These are phyloP conservation scores for Chloropsis hardwickii DNA, from an alignment of 2,113 vertebrate species.

Conservation along the genomic window DNA sequence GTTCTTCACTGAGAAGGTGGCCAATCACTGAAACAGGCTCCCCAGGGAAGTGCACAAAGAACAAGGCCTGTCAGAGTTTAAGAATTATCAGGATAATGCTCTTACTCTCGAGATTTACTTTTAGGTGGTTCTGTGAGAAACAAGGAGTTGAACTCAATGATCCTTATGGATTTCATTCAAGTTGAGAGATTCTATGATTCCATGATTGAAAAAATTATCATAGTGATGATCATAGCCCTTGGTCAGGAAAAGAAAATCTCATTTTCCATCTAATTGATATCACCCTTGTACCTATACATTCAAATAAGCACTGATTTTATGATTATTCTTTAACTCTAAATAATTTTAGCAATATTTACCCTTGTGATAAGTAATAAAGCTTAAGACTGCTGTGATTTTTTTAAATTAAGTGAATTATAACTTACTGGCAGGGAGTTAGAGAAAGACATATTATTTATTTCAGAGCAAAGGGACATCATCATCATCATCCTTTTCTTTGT, in stretches of 20 bases:
- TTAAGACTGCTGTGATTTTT: background rate
- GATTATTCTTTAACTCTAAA: background rate
- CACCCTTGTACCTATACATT: background rate
- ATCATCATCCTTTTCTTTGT: background rate
- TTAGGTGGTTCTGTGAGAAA: background rate
- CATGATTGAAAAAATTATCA: background rate
- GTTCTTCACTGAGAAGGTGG: background rate
- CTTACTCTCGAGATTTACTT: background rate
- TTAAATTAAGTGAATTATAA: background rate
- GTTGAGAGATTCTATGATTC: background rate
- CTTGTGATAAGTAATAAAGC: background rate
- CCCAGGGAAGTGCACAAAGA: background rate
- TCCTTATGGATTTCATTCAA: background rate
- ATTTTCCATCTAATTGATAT: background rate
- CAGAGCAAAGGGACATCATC: background rate
- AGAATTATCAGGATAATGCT: background rate
- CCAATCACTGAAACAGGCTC: background rate
- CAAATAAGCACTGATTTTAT: background rate
- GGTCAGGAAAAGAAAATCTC: background rate
- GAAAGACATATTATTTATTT: background rate
- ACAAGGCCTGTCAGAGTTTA: background rate
- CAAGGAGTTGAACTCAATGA: background rate
- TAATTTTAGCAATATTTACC: background rate
- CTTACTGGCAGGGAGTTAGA: background rate
- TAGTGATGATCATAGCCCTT: background rate